Base-by-base conservation (phyloP, 2,888 invertebrate species). In the Eupithecia vulgata region DNA sequence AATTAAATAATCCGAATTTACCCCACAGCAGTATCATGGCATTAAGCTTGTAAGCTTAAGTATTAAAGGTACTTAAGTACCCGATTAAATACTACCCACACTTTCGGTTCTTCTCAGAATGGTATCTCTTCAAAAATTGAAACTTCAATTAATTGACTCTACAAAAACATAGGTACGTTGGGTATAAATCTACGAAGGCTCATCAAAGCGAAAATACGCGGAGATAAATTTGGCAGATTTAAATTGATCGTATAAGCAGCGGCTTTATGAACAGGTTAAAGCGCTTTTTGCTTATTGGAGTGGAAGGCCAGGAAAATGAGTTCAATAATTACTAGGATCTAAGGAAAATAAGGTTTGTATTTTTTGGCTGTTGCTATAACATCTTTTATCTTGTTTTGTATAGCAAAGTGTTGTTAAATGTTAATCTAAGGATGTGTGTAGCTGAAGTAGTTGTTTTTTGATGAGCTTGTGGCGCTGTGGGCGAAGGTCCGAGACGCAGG, bases 211-310 rank as follows among this genome's bases (percentile, higher is more conserved):
- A 70, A 75, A 76, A 73, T 71, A 71, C 57, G 15, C 69, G 42
- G 25, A 45, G 72, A 74, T 73, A 74, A 65, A 74, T 76, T 35
- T 68, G 72, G 48, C 71, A 74, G 77, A 74, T 77, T 78, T 71
- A 48, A 75, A 76, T 71, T 59, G 68, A 74, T 77, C 70, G 61
- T 68, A 70, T 73, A 67, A 40, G 64, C 52, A 48, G 52, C 59
- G 66, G 71, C 71, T 74, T 69, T 74, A 71, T 71, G 70, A 67
- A 42, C 66, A 37, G 65, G 68, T 66, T 71, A 69, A 67, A 61
- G 42, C 71, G 75, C 64, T 75, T 73, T 74, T 72, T 61, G 72
- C 61, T 64, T 70, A 75, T 69, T 72, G 72, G 72, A 72, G 69
- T 72, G 74, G 74, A 74, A 74, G 5, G 57, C 25, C 37, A 69